phyloP scores from a whole-genome alignment of 2,113 vertebrate species.

The Siniperca chuatsi region DNA sequence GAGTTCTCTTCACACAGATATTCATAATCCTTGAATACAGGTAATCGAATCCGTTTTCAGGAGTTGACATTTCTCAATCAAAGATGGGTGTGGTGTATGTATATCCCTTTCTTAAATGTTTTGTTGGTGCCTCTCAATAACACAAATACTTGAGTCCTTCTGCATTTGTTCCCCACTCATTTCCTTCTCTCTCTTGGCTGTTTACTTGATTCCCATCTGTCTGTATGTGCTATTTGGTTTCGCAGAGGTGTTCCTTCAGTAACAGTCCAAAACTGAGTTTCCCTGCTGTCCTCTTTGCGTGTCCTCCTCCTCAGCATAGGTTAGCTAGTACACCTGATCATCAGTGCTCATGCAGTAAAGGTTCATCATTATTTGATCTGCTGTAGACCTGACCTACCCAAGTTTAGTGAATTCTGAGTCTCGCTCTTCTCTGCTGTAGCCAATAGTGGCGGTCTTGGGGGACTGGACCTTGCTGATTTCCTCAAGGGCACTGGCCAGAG shows the following conservation, averaged over 20 bases:
- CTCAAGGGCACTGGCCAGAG: slow-evolving; percentile 94
- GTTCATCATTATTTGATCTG: slow-evolving; percentile 50
- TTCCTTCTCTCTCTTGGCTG: neutral
- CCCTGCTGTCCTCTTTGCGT: slow-evolving; percentile 9
- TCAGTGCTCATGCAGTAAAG: slow-evolving; percentile 68
- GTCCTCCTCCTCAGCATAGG: slow-evolving; percentile 26
- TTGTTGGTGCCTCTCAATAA: slow-evolving; percentile 29
- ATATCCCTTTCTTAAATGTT: slow-evolving; percentile 27
- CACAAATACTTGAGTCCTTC: slow-evolving; percentile 23
- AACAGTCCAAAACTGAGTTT: slow-evolving; percentile 52
- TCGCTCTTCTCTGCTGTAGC: slow-evolving; percentile 60
- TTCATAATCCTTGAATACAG: slow-evolving; percentile 45
- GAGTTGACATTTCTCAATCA: slow-evolving; percentile 48
- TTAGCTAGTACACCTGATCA: slow-evolving; percentile 55
- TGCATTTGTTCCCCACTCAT: neutral
- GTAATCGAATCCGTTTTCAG: slow-evolving; percentile 5
- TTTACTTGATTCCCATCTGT: slow-evolving; percentile 25
- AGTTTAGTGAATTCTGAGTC: slow-evolving; percentile 75
- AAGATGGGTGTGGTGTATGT: slow-evolving; percentile 23
- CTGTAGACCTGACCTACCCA: slow-evolving; percentile 50
- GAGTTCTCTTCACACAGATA: slow-evolving; percentile 43
- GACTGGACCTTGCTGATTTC: slow-evolving; percentile 94
- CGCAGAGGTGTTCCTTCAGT: slow-evolving; percentile 57
- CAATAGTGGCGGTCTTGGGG: slow-evolving; percentile 71
- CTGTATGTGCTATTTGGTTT: slow-evolving; percentile 58